Conservation (phyloP, 1,140 invertebrate genomes). For the Mycetomoellerius zeteki region DNA sequence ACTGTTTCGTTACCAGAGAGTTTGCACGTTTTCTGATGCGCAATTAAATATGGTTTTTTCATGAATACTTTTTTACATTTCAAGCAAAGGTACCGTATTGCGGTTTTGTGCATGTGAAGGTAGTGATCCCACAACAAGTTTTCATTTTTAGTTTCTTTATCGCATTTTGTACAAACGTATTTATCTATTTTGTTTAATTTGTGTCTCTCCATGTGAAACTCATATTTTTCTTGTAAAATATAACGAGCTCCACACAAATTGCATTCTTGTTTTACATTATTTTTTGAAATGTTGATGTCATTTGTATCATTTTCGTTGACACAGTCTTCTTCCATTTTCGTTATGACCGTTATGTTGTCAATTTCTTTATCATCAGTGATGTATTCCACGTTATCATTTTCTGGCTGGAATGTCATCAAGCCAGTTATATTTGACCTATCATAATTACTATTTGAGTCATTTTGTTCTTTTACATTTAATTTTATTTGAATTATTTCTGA, state of each 20-base stretch:
- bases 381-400: neutral
- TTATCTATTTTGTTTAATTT: slow-evolving; percentile 68
- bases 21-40: slow-evolving; percentile 68
- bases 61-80: slow-evolving; percentile 68
- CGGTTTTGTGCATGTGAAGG: slow-evolving; percentile 65
- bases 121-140: slow-evolving; percentile 76
- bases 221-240: slow-evolving; percentile 67
- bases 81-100: slow-evolving; percentile 65
- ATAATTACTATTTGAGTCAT: slow-evolving; percentile 21
- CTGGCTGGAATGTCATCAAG: slow-evolving; percentile 44
- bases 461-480: neutral
- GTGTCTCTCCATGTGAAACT: slow-evolving; percentile 77
- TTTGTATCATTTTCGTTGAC: neutral
- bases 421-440: neutral
- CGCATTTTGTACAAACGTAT: slow-evolving; percentile 69
- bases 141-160: slow-evolving; percentile 71
- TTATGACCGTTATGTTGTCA: neutral
- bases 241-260: slow-evolving; percentile 70
- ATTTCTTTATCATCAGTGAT: neutral
- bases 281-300: slow-evolving; percentile 32
- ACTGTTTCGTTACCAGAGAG: slow-evolving; percentile 64
- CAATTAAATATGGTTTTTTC: slow-evolving; percentile 58
- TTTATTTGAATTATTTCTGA: slow-evolving; percentile 14
- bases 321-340: slow-evolving; percentile 1
- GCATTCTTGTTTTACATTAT: slow-evolving; percentile 64